Percentiles rank a stretch among this genome's conserved stretches.
Evolutionary conservation across 2,888 invertebrate genomes (phyloP).

Genomic region (Phlogophora meticulosa): DNA sequence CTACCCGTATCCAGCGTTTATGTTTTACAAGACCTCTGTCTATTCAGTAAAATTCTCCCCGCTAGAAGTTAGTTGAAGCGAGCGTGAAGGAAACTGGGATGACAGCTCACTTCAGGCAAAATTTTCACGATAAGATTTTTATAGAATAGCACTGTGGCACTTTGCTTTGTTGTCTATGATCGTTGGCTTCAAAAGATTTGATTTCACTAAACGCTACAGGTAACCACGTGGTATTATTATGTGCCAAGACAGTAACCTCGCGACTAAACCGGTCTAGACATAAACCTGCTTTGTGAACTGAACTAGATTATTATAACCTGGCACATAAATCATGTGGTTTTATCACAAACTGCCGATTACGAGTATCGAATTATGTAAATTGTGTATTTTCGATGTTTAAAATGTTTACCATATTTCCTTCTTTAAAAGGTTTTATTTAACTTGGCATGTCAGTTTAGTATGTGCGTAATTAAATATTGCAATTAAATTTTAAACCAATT

Average conservation of each 20-base stretch:
- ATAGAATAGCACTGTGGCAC: too few species aligned
- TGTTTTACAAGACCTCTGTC: not conserved
- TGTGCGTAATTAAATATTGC: too few species aligned
- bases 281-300: constrained; percentile 18
- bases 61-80: too few species aligned
- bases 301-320: not conserved
- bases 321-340: constrained; percentile 13
- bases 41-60: too few species aligned
- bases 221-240: constrained; percentile 9
- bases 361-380: not conserved
- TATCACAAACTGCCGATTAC: not conserved
- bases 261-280: constrained; percentile 13
- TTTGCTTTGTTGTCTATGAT: not conserved
- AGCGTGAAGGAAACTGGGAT: too few species aligned
- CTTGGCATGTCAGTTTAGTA: too few species aligned
- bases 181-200: not conserved
- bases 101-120: too few species aligned
- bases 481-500: too few species aligned
- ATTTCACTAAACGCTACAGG: not conserved
- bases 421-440: not conserved
- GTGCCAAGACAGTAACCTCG: constrained; percentile 1
- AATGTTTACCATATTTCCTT: not conserved
- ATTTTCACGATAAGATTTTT: too few species aligned
- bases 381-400: constrained; percentile 1
- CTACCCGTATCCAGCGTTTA: too few species aligned